Conservation (phyloP, 2,113 vertebrate genomes). For the Barbus barbus region DNA sequence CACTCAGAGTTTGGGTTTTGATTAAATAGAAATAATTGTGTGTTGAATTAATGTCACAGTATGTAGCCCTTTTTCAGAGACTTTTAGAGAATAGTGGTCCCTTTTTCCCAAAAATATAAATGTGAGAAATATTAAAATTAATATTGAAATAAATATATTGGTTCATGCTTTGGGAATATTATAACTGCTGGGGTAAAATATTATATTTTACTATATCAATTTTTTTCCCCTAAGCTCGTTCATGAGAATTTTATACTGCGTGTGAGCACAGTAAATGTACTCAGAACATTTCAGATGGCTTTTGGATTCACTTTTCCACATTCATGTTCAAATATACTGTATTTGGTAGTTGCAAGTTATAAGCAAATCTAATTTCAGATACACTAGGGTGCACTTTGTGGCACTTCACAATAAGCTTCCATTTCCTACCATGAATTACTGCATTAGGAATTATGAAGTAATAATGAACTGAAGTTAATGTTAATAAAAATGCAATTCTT, state of each 20-base stretch:
- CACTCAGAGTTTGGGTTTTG: neutral
- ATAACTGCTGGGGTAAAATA: neutral
- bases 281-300: neutral
- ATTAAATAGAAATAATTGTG: neutral
- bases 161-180: neutral
- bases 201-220: neutral
- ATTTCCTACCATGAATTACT: neutral
- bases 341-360: neutral
- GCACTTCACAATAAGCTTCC: neutral
- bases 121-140: neutral
- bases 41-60: constrained; percentile 3
- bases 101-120: neutral
- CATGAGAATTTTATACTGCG: neutral
- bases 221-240: neutral
- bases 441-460: neutral
- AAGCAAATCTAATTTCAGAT: neutral
- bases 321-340: neutral
- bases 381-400: neutral
- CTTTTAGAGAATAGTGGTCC: neutral
- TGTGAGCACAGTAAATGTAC: neutral
- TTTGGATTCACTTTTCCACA: neutral
- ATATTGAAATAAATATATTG: neutral
- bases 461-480: too few species aligned
- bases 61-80: neutral
- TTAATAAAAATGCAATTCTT: too few species aligned